Conservation (phyloP, 2,888 invertebrate genomes). For the Cataglyphis livida region DNA sequence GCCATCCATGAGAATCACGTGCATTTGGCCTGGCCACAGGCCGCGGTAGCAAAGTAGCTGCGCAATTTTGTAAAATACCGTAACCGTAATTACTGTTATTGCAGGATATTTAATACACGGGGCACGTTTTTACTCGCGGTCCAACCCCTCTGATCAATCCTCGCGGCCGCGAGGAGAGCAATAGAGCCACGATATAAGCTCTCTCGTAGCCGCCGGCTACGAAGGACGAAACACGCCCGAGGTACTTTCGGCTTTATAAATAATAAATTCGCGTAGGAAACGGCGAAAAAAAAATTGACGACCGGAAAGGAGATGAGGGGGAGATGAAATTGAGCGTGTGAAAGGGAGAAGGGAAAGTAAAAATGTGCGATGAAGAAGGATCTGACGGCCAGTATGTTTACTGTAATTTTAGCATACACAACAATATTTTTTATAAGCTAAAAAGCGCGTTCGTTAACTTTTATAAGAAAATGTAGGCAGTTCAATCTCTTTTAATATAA, state of each 20-base stretch:
- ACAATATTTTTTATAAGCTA: background rate
- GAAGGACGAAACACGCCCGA: conserved; percentile 68
- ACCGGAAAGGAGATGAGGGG: background rate
- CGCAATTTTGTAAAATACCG: conserved; percentile 57
- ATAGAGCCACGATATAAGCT: conserved; percentile 38
- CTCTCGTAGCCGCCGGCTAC: conserved; percentile 31
- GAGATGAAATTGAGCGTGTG: conserved; percentile 16
- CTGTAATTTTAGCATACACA: conserved; percentile 15
- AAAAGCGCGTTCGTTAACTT: background rate
- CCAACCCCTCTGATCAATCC: conserved; percentile 31
- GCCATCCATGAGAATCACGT: conserved; percentile 27
- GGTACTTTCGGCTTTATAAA: conserved; percentile 82
- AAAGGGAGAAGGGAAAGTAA: background rate
- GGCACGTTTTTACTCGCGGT: conserved; percentile 43
- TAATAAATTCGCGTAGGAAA: conserved; percentile 81
- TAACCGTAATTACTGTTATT: conserved; percentile 60
- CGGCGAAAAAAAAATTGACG: conserved; percentile 65
- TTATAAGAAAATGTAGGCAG: background rate
- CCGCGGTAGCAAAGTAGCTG: conserved; percentile 41
- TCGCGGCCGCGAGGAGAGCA: conserved; percentile 32
- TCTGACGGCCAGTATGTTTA: conserved; percentile 52
- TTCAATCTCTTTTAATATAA: background rate
- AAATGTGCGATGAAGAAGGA: conserved; percentile 9
- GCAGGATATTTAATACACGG: conserved; percentile 59
- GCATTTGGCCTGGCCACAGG: conserved; percentile 16